Base-by-base conservation (phyloP, 2,888 invertebrate genomes). In the Diaphora mendica region DNA sequence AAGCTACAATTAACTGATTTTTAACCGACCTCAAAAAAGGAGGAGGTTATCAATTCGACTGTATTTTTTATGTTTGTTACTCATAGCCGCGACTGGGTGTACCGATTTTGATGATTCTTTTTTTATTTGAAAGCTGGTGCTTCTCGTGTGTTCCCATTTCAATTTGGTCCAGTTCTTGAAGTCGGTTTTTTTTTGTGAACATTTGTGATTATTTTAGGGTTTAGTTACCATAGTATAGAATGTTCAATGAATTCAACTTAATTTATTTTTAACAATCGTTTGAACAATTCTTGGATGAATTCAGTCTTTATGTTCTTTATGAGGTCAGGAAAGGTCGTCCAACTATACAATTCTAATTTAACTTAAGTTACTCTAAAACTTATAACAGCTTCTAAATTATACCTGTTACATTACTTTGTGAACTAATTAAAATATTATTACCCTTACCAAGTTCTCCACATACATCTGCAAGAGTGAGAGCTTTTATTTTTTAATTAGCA, bases 401-500 rank as follows among this genome's bases (percentile, higher is more conserved):
- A 30, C 30, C 26, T 62, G 17, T 62, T 59, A 70, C 39, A 11
- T n/a, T 59, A 68, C 59, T 69, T 64, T 15, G 23, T 23, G 23
- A 33, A 44, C 44, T 13, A 69, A 55, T 35, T 69, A 69, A 69
- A 35, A 69, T 20, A 17, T 35, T 20, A 65, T 62, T 30, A 42
- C 64, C 44, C 59, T 75, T 55, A 79, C 73, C 33, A 73, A 78
- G 23, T 67, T 68, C 70, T 15, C 72, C 66, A 65, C 75, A 72
- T 77, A 78, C 70, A 73, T 75, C 62, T 64, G 69, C 17, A 71
- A 77, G 23, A 71, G 72, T 70, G 79, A 74, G 77, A 77, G 76
- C 73, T 84, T 78, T 79, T 86, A 86, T 85, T 86, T 82, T 80
- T 79, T 86, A 88, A 88, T 87, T 87, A 84, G 77, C 79, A 51